These are phyloP conservation scores for Apis florea DNA, from an alignment of 1,140 invertebrate genomes.

Conservation along the genomic window DNA sequence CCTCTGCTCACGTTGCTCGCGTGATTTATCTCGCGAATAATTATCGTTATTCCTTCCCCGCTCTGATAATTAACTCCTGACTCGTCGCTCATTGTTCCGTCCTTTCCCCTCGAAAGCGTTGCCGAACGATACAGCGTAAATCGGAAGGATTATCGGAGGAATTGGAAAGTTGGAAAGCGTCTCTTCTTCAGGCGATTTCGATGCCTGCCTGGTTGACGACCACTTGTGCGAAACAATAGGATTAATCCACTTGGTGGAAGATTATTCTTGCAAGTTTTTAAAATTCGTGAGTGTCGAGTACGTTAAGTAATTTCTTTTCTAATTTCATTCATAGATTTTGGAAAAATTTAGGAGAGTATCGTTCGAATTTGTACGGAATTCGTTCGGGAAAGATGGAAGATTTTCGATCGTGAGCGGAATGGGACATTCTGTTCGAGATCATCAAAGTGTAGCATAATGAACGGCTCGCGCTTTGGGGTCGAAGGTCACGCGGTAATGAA, in stretches of 20 bases:
- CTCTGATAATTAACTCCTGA: slow-evolving; percentile 21
- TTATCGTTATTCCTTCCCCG: slow-evolving; percentile 7
- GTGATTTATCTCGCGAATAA: slow-evolving; percentile 31
- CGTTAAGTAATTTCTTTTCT: too few relatives aligned
- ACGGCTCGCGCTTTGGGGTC: slow-evolving; percentile 75
- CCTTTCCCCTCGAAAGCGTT: too few relatives aligned
- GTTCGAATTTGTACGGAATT: too few relatives aligned
- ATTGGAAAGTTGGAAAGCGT: too few relatives aligned
- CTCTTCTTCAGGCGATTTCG: not conserved
- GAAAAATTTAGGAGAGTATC: too few relatives aligned
- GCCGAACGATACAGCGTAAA: not conserved
- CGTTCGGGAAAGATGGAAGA: too few relatives aligned
- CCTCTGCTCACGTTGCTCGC: slow-evolving; percentile 10
- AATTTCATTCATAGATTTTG: too few relatives aligned
- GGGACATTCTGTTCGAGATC: slow-evolving; percentile 60
- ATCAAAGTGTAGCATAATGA: slow-evolving; percentile 75
- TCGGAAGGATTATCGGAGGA: too few relatives aligned
- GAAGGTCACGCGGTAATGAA: slow-evolving; percentile 77
- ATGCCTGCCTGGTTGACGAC: not conserved
- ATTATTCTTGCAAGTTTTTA: too few relatives aligned
- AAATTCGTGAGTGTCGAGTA: too few relatives aligned
- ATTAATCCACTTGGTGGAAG: too few relatives aligned
- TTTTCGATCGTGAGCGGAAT: not conserved
- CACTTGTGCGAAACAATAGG: too few relatives aligned
- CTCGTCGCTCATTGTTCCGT: not conserved